Conservation (phyloP, 1,140 invertebrate species). For the Macrostomum lignano region DNA sequence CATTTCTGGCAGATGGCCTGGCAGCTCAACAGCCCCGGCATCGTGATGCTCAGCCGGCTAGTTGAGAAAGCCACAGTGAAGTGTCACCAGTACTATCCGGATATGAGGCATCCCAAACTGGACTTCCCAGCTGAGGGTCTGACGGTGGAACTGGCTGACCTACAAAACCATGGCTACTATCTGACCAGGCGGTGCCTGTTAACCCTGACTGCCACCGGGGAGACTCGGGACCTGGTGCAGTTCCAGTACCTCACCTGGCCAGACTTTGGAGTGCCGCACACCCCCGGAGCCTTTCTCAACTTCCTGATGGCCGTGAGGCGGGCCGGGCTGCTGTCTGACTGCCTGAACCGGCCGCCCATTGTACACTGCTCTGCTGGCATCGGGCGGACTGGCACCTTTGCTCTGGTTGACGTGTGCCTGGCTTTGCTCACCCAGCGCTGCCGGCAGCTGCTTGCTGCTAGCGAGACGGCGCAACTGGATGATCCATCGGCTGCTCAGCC, state of each 20-base stretch:
- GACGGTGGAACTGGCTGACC: too few relatives aligned
- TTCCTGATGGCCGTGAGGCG: slow-evolving; percentile 49
- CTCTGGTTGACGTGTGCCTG: slow-evolving; percentile 67
- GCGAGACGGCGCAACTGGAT: too few relatives aligned
- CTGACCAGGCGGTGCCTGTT: too few relatives aligned
- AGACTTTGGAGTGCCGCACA: slow-evolving; percentile 78
- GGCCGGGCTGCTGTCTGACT: slow-evolving; percentile 39
- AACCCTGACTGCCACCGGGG: too few relatives aligned
- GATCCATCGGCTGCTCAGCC: too few relatives aligned
- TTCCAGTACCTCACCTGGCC: slow-evolving; percentile 96
- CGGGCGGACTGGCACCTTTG: slow-evolving; percentile 81
- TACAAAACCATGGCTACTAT: too few relatives aligned
- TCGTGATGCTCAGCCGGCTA: slow-evolving; percentile 77
- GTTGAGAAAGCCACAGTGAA: slow-evolving; percentile 47
- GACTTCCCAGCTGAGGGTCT: too few relatives aligned
- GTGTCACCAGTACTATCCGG: slow-evolving; percentile 3
- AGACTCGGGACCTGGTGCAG: too few relatives aligned
- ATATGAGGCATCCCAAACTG: too few relatives aligned
- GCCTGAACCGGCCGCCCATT: slow-evolving; percentile 40
- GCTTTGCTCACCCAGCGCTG: too few relatives aligned
- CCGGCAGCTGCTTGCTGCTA: too few relatives aligned
- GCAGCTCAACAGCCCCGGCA: slow-evolving; percentile 62
- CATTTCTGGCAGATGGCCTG: slow-evolving; percentile 95
- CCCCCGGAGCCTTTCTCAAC: slow-evolving; percentile 54
- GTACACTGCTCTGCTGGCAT: slow-evolving; percentile 92